Evolutionary conservation across 2,888 invertebrate species (phyloP), one percentile per base, ranked within the genome.

Genomic region (Pseudoips prasinana): DNA sequence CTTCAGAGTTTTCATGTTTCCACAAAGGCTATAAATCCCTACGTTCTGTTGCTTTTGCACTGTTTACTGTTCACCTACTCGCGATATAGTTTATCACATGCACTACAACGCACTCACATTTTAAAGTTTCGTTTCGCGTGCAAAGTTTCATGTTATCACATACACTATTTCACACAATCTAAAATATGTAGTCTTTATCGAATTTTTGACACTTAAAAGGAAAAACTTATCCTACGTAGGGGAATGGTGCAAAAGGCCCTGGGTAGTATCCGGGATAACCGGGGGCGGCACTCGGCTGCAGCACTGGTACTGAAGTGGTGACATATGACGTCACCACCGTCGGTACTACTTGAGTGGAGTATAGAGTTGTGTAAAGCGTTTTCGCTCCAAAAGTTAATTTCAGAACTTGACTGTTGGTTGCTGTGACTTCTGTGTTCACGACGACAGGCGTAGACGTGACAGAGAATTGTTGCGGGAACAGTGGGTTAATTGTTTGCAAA

Each of bases 361-460:
- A 96, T 38, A 97, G 89, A 1, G 96, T 96, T 4, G 96, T 96
- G 69, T 94, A 94, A 0, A 96, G 93, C 0, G 96, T 96, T 75
- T 95, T 95, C 18, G 96, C 96, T n/a, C 96, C 96, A 69, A 96
- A 96, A 7, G 96, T 96, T 51, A 96, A 83, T 76, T 96, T 96
- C 43, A 96, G 81, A 30, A 96, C 88, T 80, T 95, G 94, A 57
- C 96, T 95, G 45, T 94, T 92, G 0, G 95, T 95, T 48, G 94
- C 91, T 1, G 94, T 94, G 7, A 95, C 91, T 57, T 94, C 86
- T 0, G 95, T 95, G 63, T 94, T 95, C 39, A 94, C 91, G 10
- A 96, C 90, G n/a, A 95, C 88, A 0, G 95, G 95, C 0, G 95
- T 94, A 6, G 95, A 95, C 11, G 94, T 94, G 9, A 96, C 77